Evolutionary conservation across 2,888 invertebrate species (phyloP), one percentile per base, ranked within the genome.

Genomic region (Drosophila paramelanica): DNA sequence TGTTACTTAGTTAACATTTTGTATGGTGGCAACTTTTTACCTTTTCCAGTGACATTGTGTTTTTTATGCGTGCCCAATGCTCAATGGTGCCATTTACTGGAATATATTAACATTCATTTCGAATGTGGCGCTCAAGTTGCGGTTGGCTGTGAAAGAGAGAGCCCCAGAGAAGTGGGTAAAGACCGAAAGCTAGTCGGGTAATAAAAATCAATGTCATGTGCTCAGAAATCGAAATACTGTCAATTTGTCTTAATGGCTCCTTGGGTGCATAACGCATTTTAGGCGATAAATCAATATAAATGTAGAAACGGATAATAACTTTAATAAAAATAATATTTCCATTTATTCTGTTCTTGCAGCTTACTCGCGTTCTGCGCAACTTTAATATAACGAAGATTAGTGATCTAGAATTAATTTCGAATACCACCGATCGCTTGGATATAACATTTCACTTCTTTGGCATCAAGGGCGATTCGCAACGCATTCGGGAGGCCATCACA

Each of bases 361-460:
- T 96, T 77, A 93, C 94, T 46, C 94, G 93, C 76, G 95, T 95
- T 83, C 92, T 96, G 78, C 94, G 93, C 89, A 93, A 94, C 75
- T 94, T 94, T 59, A 95, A 95, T 90, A 94, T 96, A 57, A 94
- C 95, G 14, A 95, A 94, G 89, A 95, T 95, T 79, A 93, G 95
- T 81, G 94, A 95, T 79, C 82, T 92, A 66, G 92, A 92, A 93
- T 93, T 96, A 79, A 93, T 95, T 82, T 95, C 95, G 88, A 94
- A 95, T 88, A 95, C 91, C 72, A 90, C 91, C 71, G 92, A 93
- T 84, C 93, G 93, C 27, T 90, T 93, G 76, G 94, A 94, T 75
- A 93, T 94, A 67, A 93, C 93, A 51, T 93, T 94, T 83, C 93
- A 93, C 88, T 93, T 94, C 80, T 89, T 91, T 90, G 91, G 92